Evolutionary conservation across 2,797 vertebrate species (phyloP).

Genomic region (Australoheros facetus): DNA sequence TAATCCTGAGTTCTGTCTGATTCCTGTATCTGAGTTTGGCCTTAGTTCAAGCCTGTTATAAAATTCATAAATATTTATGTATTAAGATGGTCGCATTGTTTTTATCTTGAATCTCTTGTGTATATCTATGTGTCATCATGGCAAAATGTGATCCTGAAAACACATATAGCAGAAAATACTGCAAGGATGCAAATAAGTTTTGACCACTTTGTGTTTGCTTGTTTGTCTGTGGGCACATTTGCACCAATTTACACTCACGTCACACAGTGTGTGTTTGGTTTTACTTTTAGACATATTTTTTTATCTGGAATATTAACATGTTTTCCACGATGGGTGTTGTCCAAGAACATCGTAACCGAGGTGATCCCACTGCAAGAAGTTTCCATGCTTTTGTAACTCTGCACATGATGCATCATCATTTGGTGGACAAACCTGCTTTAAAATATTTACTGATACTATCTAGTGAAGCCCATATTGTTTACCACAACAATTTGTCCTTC

Average conservation of each 20-base stretch:
- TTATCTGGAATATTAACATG: neutral
- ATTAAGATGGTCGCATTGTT: neutral
- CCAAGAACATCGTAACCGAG: neutral
- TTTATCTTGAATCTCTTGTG: too few species aligned
- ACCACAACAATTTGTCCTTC: neutral
- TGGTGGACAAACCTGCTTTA: neutral
- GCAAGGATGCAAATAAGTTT: neutral
- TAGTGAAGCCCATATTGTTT: neutral
- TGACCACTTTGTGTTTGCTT: too few species aligned
- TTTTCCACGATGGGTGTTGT: neutral
- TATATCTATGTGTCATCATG: neutral
- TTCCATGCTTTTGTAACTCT: too few species aligned
- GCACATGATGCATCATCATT: too few species aligned
- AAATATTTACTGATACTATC: neutral
- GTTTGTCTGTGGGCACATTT: neutral
- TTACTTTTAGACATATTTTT: neutral
- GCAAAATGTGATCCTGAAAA: neutral
- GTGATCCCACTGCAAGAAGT: too few species aligned
- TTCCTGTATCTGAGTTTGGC: neutral
- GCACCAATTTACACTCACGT: neutral
- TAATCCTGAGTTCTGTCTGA: neutral
- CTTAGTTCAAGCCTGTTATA: neutral
- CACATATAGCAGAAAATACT: neutral
- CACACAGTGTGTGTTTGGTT: neutral
- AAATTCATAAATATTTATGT: neutral